Conservation (phyloP, 2,113 vertebrate species). For the Corydoras sp. region DNA sequence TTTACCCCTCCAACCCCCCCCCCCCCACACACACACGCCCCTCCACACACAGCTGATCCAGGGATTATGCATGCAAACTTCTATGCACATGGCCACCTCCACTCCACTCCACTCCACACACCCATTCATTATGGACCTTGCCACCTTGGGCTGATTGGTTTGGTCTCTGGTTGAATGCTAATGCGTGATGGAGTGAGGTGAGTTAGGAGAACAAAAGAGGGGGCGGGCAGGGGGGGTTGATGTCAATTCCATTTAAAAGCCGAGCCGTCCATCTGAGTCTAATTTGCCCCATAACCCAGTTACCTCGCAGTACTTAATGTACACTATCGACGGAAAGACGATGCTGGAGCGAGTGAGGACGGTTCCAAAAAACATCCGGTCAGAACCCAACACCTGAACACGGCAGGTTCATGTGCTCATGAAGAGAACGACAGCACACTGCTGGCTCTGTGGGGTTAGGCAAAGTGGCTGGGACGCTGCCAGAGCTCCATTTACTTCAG, state of each 20-base stretch:
- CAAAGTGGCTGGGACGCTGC: background rate
- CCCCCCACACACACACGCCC: background rate
- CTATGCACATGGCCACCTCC: constrained; percentile 46
- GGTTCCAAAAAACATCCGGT: background rate
- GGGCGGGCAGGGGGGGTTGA: constrained; percentile 47
- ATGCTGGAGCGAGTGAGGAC: background rate
- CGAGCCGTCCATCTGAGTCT: constrained; percentile 43
- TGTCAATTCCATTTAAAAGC: constrained; percentile 56
- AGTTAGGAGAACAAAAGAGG: constrained; percentile 51
- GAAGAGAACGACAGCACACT: background rate
- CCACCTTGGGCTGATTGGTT: constrained; percentile 45
- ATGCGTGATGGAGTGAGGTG: constrained; percentile 49
- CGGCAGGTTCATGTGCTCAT: background rate
- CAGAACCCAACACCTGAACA: background rate
- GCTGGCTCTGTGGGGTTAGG: no score
- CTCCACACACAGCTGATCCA: constrained; percentile 55
- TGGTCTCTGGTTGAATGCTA: constrained; percentile 52
- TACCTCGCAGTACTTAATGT: constrained; percentile 8
- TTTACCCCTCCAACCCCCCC: constrained; percentile 49
- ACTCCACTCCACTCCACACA: constrained; percentile 39
- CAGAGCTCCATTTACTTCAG: background rate
- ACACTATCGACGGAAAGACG: constrained; percentile 1
- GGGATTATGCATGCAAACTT: constrained; percentile 58
- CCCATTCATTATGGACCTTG: constrained; percentile 30
- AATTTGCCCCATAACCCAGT: constrained; percentile 28